Percentiles rank a stretch among this genome's conserved stretches.
Evolutionary conservation across 2,888 invertebrate genomes (phyloP).

Genomic region (Trachelus iudaicus): DNA sequence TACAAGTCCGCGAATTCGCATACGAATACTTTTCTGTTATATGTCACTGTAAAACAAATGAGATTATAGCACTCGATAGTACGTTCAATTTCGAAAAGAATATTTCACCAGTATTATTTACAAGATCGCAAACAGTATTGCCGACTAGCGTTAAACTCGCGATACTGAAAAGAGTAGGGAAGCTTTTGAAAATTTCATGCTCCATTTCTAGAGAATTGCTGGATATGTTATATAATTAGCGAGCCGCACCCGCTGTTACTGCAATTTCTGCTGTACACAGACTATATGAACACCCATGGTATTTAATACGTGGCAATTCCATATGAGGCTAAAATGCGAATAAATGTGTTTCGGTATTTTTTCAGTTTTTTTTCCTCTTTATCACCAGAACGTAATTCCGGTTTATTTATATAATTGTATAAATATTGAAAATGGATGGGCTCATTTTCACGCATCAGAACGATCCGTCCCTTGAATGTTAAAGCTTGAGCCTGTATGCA

Average conservation of each 20-base stretch:
- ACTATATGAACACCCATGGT: not conserved
- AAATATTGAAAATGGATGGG: constrained; percentile 2
- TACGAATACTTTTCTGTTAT: not conserved
- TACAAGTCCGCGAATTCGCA: not conserved
- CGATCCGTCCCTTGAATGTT: not conserved
- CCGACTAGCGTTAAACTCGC: not conserved
- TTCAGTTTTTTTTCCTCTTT: not conserved
- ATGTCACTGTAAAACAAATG: not conserved
- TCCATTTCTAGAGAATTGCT: not conserved
- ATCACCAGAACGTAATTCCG: not conserved
- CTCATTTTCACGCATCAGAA: not conserved
- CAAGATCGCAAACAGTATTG: no score
- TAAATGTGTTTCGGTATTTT: not conserved
- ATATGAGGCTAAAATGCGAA: not conserved
- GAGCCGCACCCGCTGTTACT: not conserved
- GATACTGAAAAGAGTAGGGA: not conserved
- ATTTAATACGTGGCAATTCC: not conserved
- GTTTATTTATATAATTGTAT: constrained; percentile 2
- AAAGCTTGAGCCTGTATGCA: not conserved
- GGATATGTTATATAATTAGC: not conserved
- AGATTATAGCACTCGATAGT: not conserved
- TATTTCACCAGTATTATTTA: not conserved
- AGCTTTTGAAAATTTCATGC: not conserved
- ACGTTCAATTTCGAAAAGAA: not conserved
- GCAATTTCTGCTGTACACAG: not conserved